phyloP scores from a whole-genome alignment of 2,888 invertebrate species.

The Cabera pusaria region DNA sequence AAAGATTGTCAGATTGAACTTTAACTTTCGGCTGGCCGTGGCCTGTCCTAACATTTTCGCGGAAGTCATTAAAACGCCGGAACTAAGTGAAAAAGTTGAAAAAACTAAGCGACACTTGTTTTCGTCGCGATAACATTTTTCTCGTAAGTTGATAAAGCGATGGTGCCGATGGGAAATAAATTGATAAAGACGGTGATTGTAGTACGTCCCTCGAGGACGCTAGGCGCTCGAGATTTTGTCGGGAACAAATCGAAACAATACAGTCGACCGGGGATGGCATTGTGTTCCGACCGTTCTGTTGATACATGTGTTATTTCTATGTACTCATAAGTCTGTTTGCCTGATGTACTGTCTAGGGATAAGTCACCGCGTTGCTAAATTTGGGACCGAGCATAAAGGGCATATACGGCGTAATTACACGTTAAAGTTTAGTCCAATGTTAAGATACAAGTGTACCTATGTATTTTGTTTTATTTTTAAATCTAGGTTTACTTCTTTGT shows the following conservation, averaged over 20 bases:
- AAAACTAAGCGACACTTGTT: slow-evolving; percentile 7
- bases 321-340: neutral
- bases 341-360: neutral
- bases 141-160: slow-evolving; percentile 5
- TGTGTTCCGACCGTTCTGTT: slow-evolving; percentile 12
- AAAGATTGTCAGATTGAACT: slow-evolving; percentile 31
- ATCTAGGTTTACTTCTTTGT: no score
- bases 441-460: no score
- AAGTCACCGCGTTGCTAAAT: no score
- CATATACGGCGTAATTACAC: no score
- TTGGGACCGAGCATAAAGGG: no score
- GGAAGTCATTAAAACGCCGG: slow-evolving; percentile 40
- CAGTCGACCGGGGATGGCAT: slow-evolving; percentile 10
- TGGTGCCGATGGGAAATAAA: slow-evolving; percentile 18
- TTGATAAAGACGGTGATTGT: slow-evolving; percentile 21
- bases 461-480: no score
- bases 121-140: slow-evolving; percentile 3
- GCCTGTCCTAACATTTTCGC: slow-evolving; percentile 21
- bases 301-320: neutral
- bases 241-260: slow-evolving; percentile 21
- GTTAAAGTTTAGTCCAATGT: no score
- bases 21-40: slow-evolving; percentile 19
- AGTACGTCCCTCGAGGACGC: slow-evolving; percentile 1
- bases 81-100: neutral
- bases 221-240: slow-evolving; percentile 2